phyloP scores from a whole-genome alignment of 2,797 vertebrate species.

The Typhlichthys eigenmanni region DNA sequence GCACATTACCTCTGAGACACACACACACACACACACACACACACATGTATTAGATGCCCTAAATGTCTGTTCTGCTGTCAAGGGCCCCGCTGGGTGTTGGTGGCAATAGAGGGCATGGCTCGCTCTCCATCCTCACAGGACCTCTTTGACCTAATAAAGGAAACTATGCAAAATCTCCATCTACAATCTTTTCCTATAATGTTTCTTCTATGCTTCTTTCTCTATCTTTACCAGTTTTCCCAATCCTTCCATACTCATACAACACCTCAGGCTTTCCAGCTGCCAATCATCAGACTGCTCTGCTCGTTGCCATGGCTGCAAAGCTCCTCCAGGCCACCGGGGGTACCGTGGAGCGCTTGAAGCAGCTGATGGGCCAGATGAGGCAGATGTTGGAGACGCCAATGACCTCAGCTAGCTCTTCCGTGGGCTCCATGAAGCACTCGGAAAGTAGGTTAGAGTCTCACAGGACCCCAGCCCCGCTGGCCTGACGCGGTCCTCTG shows the following conservation, averaged over 20 bases:
- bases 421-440: constrained; percentile 62
- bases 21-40: neutral
- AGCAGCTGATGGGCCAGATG: constrained; percentile 26
- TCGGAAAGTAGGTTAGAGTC: constrained; percentile 52
- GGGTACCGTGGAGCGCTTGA: constrained; percentile 50
- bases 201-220: constrained; percentile 15
- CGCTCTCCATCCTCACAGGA: constrained; percentile 5
- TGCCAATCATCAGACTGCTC: neutral
- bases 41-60: neutral
- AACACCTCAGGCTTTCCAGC: neutral
- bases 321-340: constrained; percentile 51
- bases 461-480: too few species aligned
- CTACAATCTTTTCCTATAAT: too few species aligned
- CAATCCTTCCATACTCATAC: too few species aligned
- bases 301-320: constrained; percentile 52
- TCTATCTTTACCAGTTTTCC: neutral
- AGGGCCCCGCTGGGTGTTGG: constrained; percentile 17
- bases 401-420: constrained; percentile 45
- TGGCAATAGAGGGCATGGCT: neutral
- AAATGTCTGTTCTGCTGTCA: neutral
- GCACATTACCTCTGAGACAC: constrained; percentile 29
- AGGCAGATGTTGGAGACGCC: constrained; percentile 39
- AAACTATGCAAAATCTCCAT: neutral
- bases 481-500: too few species aligned
- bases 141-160: constrained; percentile 14